Percentiles rank a stretch among this genome's conserved stretches.
Evolutionary conservation across 2,888 invertebrate species (phyloP).

Genomic region (Clistopyga incitator): DNA sequence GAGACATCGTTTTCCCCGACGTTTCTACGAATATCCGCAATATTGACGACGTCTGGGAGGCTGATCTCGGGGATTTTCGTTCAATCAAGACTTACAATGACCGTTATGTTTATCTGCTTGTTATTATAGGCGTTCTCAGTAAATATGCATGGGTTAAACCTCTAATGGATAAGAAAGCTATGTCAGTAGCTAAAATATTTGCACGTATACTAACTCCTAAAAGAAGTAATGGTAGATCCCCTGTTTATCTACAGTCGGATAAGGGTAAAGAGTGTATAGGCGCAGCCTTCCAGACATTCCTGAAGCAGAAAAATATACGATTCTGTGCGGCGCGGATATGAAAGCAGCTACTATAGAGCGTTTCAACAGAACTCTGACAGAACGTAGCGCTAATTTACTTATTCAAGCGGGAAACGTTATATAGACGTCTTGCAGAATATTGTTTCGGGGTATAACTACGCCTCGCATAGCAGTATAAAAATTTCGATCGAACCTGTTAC

Average conservation of each 20-base stretch:
- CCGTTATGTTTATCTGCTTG: no score
- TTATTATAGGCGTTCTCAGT: conserved; percentile 69
- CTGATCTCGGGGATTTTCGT: conserved; percentile 61
- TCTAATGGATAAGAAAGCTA: neutral
- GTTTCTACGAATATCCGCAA: conserved; percentile 53
- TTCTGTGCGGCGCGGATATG: no score
- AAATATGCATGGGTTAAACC: conserved; percentile 11
- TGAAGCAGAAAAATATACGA: no score
- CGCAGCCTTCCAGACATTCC: no score
- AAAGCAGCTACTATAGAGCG: no score
- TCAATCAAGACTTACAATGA: no score
- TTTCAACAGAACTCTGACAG: no score
- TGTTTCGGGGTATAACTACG: neutral
- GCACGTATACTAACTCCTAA: neutral
- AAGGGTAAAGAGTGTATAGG: no score
- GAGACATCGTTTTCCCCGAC: conserved; percentile 41
- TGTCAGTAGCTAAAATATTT: neutral
- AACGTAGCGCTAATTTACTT: conserved; percentile 60
- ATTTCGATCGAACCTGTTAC: neutral
- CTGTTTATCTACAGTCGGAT: no score
- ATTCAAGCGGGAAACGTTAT: neutral
- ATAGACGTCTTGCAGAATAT: neutral
- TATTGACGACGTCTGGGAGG: conserved; percentile 64
- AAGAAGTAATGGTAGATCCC: no score
- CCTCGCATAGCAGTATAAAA: neutral